Evolutionary conservation across 2,888 invertebrate genomes (phyloP).

Genomic region (Candidula unifasciata): DNA sequence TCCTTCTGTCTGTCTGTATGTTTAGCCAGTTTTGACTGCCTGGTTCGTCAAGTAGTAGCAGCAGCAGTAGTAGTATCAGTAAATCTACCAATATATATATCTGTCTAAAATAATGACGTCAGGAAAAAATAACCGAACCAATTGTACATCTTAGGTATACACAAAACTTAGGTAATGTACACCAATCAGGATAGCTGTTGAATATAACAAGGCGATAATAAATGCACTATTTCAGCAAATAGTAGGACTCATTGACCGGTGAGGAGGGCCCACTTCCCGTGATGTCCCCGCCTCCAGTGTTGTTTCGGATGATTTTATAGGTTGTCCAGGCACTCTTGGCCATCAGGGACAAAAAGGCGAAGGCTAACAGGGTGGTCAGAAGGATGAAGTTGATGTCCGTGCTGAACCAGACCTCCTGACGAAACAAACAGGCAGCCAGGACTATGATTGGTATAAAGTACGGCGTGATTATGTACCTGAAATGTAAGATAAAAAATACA

Average conservation of each 20-base stretch:
- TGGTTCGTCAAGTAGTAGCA: no score
- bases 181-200: no score
- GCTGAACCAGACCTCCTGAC: conserved; percentile 38
- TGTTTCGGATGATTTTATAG: conserved; percentile 33
- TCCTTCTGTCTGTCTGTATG: no score
- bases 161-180: no score
- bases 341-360: conserved; percentile 35
- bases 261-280: background rate
- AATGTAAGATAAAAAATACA: background rate
- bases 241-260: conserved; percentile 1
- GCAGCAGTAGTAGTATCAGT: no score
- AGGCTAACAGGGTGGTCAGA: conserved; percentile 21
- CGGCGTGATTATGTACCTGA: conserved; percentile 20
- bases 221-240: conserved; percentile 31
- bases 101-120: no score
- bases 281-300: conserved; percentile 30
- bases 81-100: no score
- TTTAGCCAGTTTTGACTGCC: no score
- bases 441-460: conserved; percentile 30
- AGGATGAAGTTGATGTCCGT: conserved; percentile 26
- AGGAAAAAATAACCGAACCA: no score
- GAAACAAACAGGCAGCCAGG: conserved; percentile 26
- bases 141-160: no score
- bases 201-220: no score
- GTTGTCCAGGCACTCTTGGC: conserved; percentile 33